Conservation (phyloP, 1,140 invertebrate species). For the Coelopa frigida region DNA sequence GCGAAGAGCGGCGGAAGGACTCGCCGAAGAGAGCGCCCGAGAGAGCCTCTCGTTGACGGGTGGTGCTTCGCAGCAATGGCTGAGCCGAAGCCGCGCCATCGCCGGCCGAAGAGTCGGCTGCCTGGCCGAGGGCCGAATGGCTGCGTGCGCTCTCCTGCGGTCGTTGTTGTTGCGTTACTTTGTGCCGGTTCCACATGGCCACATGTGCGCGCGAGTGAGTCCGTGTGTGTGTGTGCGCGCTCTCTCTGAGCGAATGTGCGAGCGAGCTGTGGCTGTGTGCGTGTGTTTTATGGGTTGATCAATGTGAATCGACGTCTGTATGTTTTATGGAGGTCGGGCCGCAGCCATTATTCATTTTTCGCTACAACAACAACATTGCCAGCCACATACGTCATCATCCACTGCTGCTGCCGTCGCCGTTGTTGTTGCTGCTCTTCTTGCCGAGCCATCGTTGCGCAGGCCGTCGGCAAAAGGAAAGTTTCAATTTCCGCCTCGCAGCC, state of each 20-base stretch:
- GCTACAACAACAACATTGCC: too few relatives aligned
- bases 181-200: too few relatives aligned
- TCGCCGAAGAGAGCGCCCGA: conserved; percentile 11
- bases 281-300: conserved; percentile 25
- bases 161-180: too few relatives aligned
- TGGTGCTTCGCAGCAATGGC: too few relatives aligned
- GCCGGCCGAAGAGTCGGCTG: conserved; percentile 26
- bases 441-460: too few relatives aligned
- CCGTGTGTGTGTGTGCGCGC: neutral
- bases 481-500: too few relatives aligned
- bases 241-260: neutral
- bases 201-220: conserved; percentile 11
- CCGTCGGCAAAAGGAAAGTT: too few relatives aligned
- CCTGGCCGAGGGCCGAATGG: too few relatives aligned
- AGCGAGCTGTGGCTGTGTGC: conserved; percentile 16
- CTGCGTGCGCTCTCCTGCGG: conserved; percentile 28
- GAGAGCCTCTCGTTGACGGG: conserved; percentile 14
- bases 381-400: too few relatives aligned
- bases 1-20: conserved; percentile 15
- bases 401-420: too few relatives aligned
- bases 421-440: too few relatives aligned
- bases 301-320: conserved; percentile 31
- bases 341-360: conserved; percentile 39
- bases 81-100: too few relatives aligned
- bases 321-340: conserved; percentile 18